Evolutionary conservation across 53 echinoderm and acorn worm species (phyloP).

Genomic region (Antedon mediterranea): DNA sequence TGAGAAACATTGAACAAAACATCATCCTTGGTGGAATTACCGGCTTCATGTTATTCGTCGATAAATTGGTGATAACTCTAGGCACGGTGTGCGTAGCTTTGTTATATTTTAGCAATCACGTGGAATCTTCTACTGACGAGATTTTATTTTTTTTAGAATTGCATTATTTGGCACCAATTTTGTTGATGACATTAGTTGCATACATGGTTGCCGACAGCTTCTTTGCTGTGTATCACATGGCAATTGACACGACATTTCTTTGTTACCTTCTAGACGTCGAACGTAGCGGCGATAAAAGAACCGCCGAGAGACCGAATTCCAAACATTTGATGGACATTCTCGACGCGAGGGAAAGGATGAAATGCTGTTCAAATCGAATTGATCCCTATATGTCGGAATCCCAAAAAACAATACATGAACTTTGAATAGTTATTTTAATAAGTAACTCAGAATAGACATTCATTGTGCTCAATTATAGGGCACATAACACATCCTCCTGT

Average conservation of each 20-base stretch:
- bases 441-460: too few relatives aligned
- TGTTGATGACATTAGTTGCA: slow-evolving; percentile 41
- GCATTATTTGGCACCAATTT: slow-evolving; percentile 79
- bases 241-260: slow-evolving; percentile 85
- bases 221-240: slow-evolving; percentile 97
- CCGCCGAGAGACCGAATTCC: too few relatives aligned
- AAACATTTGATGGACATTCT: too few relatives aligned
- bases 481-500: too few relatives aligned
- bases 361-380: too few relatives aligned
- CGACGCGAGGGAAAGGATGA: too few relatives aligned
- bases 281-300: too few relatives aligned
- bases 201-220: slow-evolving; percentile 60
- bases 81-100: slow-evolving; percentile 49
- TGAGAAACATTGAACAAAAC: slow-evolving; percentile 69
- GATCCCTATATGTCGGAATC: too few relatives aligned
- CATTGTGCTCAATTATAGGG: too few relatives aligned
- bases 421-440: too few relatives aligned
- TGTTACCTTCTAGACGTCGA: slow-evolving; percentile 80
- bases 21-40: slow-evolving; percentile 71
- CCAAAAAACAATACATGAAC: too few relatives aligned
- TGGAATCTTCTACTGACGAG: slow-evolving; percentile 14
- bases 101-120: slow-evolving; percentile 63
- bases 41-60: slow-evolving; percentile 67
- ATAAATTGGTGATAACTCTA: slow-evolving; percentile 49
- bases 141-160: slow-evolving; percentile 25